Percentiles rank a stretch among this genome's conserved stretches.
Conservation (phyloP, 1,140 invertebrate genomes). For the Brachionus paranguensis region DNA sequence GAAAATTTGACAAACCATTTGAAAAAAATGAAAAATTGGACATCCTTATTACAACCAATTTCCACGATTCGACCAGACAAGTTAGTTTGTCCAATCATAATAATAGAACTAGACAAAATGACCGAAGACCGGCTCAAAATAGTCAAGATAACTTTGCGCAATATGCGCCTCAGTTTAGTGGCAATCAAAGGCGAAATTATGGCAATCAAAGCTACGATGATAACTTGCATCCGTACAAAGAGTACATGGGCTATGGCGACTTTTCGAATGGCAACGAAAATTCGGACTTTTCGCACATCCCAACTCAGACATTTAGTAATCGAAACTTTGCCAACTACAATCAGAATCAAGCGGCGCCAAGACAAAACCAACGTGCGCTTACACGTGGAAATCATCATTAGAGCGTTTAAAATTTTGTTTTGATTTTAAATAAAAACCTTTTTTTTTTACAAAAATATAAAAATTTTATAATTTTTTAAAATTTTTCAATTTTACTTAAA, state of each 20-base stretch:
- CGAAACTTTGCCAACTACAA: neutral
- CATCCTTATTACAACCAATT: conserved; percentile 2
- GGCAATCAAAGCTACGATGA: neutral
- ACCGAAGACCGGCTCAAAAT: neutral
- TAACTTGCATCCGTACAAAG: neutral
- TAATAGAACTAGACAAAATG: neutral
- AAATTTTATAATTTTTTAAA: conserved; percentile 17
- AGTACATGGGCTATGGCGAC: neutral
- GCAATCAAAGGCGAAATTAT: neutral
- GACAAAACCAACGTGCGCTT: neutral
- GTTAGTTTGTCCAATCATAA: neutral
- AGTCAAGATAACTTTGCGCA: neutral
- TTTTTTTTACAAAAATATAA: neutral
- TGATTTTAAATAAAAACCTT: neutral
- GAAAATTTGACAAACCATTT: conserved; percentile 33
- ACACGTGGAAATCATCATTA: neutral
- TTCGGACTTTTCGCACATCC: neutral
- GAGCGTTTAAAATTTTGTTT: neutral
- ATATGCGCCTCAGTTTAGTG: neutral
- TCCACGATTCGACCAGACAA: neutral
- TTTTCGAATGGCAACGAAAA: neutral
- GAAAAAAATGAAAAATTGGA: conserved; percentile 27
- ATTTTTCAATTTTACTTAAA: neutral
- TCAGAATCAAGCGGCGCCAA: neutral
- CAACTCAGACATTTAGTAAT: conserved; percentile 13